These are phyloP conservation scores for Marronus borbonicus DNA, from an alignment of 2,888 invertebrate species.

Conservation along the genomic window DNA sequence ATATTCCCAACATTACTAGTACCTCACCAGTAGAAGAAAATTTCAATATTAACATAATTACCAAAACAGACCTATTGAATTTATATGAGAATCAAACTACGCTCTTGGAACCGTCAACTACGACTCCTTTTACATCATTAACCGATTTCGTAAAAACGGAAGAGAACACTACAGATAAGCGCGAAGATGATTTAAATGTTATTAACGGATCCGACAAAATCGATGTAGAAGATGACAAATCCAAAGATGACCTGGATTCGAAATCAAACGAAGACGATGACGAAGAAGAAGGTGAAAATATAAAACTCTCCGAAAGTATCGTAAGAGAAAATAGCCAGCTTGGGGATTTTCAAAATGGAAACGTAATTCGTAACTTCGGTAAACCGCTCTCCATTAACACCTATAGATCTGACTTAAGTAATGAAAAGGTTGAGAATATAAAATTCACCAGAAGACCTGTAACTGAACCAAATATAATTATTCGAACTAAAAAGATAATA, in stretches of 20 bases:
- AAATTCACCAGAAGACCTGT: conserved; percentile 25
- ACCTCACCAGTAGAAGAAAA: conserved; percentile 22
- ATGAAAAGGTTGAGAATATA: conserved; percentile 41
- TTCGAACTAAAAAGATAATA: conserved; percentile 66
- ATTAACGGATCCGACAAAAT: conserved; percentile 43
- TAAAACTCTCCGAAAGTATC: conserved; percentile 69
- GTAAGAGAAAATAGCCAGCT: conserved; percentile 68
- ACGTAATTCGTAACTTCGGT: conserved; percentile 54
- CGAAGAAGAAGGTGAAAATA: conserved; percentile 67
- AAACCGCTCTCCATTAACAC: conserved; percentile 43
- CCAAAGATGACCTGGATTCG: conserved; percentile 57
- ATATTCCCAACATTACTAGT: conserved; percentile 12
- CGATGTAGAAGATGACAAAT: conserved; percentile 43
- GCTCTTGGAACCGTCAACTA: conserved; percentile 29
- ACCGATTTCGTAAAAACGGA: conserved; percentile 42
- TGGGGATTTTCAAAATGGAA: conserved; percentile 57
- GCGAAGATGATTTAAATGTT: conserved; percentile 20
- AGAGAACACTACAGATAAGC: conserved; percentile 2
- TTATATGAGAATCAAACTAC: conserved; percentile 38
- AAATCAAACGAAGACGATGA: conserved; percentile 56
- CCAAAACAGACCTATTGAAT: conserved; percentile 37
- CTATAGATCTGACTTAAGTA: conserved; percentile 19
- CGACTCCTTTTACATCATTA: conserved; percentile 6
- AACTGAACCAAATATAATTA: conserved; percentile 61
- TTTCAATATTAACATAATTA: conserved; percentile 43